Evolutionary conservation across 2,113 vertebrate species (phyloP).

Genomic region (Arizona elegans): DNA sequence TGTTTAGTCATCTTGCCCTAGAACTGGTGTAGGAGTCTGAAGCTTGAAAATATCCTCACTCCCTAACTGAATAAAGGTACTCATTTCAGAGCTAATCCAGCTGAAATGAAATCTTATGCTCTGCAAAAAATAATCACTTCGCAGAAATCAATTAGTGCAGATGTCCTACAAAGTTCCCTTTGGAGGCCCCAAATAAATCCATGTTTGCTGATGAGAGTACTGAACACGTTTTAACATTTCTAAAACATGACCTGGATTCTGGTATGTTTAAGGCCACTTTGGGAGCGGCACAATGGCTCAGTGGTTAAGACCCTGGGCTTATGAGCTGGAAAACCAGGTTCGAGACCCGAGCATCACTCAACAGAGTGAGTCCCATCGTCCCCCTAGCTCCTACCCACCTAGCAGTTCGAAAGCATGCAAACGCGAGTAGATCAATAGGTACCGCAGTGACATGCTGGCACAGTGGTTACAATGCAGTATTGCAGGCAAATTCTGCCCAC

Average conservation of each 20-base stretch:
- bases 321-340: neutral
- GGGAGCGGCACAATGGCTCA: neutral
- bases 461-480: neutral
- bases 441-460: neutral
- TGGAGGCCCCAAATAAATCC: neutral
- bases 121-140: neutral
- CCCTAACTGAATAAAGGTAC: neutral
- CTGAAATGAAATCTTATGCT: neutral
- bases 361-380: neutral
- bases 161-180: neutral
- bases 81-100: neutral
- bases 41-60: neutral
- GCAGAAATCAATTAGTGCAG: slow-evolving; percentile 4
- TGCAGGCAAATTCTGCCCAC: neutral
- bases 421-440: neutral
- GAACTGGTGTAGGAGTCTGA: neutral
- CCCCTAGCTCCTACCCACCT: neutral
- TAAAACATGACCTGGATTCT: neutral
- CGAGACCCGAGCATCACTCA: neutral
- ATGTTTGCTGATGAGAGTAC: neutral
- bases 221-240: neutral
- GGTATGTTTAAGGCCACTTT: neutral
- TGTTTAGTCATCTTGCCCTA: neutral
- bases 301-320: neutral
- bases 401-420: neutral